A percentile compares a stretch with the other conserved stretches of the same genome.
Evolutionary conservation across 2,113 vertebrate species (phyloP).

Genomic region (Crotalus tigris): DNA sequence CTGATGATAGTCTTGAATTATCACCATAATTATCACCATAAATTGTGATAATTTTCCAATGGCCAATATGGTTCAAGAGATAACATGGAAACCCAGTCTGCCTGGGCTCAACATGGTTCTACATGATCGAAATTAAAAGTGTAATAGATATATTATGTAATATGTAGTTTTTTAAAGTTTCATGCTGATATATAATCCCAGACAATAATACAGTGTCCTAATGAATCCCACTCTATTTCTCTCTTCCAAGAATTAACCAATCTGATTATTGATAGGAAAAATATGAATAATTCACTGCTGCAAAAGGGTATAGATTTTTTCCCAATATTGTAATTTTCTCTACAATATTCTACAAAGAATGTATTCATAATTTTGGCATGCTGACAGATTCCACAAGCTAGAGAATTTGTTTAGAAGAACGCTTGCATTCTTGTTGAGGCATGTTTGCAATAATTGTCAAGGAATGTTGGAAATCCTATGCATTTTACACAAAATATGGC

Average conservation of each 20-base stretch:
- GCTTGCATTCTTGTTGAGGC: neutral
- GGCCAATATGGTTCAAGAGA: neutral
- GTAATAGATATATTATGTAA: neutral
- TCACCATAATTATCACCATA: neutral
- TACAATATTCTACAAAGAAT: neutral
- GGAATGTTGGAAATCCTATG: neutral
- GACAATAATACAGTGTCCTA: neutral
- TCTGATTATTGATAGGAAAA: neutral
- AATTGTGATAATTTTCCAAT: neutral
- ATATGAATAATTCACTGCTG: neutral
- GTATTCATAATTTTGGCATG: neutral
- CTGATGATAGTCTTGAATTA: neutral
- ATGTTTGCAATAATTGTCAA: neutral
- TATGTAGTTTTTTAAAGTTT: neutral
- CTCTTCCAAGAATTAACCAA: neutral
- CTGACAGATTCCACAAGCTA: neutral
- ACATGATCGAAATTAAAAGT: neutral
- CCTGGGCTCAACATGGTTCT: neutral
- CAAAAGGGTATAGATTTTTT: neutral
- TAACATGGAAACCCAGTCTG: neutral
- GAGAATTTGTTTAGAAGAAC: neutral
- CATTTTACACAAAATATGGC: neutral
- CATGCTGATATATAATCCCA: neutral
- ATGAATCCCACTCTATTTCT: neutral
- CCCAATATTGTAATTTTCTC: neutral